Evolutionary conservation across 2,113 vertebrate species (phyloP), one percentile per base, ranked within the genome.

Genomic region (Taurulus bubalis): DNA sequence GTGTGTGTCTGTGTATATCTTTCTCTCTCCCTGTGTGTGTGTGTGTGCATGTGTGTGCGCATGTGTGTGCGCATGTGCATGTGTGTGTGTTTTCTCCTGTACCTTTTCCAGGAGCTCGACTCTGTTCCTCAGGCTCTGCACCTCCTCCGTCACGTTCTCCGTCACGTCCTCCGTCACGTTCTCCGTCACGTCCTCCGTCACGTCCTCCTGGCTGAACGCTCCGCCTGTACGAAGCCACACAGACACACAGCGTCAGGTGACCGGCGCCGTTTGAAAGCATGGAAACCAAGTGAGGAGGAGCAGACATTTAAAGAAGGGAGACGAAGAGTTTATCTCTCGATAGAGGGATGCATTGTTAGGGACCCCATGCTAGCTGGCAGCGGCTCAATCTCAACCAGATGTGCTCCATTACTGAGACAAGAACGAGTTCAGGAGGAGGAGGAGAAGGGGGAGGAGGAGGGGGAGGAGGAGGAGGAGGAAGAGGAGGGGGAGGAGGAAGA

Each of bases 21-120:
- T n/a, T n/a, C n/a, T n/a, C n/a, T n/a, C n/a, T n/a, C n/a, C n/a
- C n/a, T n/a, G n/a, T n/a, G n/a, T n/a, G n/a, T n/a, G n/a, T n/a
- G n/a, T n/a, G n/a, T n/a, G n/a, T n/a, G n/a, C n/a, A n/a, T n/a
- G n/a, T n/a, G n/a, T n/a, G n/a, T n/a, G n/a, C n/a, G n/a, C n/a
- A n/a, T n/a, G n/a, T 84, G 49, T 55, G 28, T 56, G 18, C 59
- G 60, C 38, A 59, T 30, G 70, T 79, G 65, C 75, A 70, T 9
- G n/a, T 22, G 22, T n/a, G 8, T 66, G 36, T 38, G 8, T 76
- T 82, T 60, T 51, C 42, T 40, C 14, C 1, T 18, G n/a, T 83
- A 93, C 90, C 87, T 89, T 95, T 90, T 99, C 98, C 73, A 99
- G 93, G 0, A 95, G 85, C 40, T 96, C 95, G 6, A 98, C 95